phyloP scores from a whole-genome alignment of 2,797 vertebrate species.

The Sandelia bainsii region DNA sequence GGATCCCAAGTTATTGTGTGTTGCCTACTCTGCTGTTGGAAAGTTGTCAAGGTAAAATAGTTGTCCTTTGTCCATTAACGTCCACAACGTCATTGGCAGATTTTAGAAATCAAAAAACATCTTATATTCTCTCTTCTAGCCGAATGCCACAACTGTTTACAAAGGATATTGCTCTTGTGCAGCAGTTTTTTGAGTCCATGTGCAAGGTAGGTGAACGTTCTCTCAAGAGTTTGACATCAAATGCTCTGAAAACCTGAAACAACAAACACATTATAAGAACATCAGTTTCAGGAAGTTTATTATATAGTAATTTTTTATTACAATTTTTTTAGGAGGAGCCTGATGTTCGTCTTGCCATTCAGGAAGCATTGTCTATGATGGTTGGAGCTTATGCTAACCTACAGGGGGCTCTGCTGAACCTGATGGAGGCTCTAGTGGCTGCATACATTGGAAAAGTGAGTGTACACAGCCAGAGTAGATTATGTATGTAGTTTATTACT shows the following conservation, averaged over 20 bases:
- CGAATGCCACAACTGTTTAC: slow-evolving; percentile 99
- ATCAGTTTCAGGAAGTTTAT: background rate
- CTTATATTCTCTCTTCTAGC: slow-evolving; percentile 76
- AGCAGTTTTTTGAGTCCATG: slow-evolving; percentile 99
- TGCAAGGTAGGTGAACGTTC: slow-evolving; percentile 89
- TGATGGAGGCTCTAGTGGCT: slow-evolving; percentile 99
- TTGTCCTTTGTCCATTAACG: background rate
- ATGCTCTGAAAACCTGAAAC: background rate
- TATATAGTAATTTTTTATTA: background rate
- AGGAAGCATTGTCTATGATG: slow-evolving; percentile 99
- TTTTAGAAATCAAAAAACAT: background rate
- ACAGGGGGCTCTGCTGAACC: slow-evolving; percentile 94
- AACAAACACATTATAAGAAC: background rate
- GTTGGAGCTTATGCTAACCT: slow-evolving; percentile 95
- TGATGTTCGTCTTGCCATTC: slow-evolving; percentile 96
- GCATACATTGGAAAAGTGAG: slow-evolving; percentile 95
- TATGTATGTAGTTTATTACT: background rate
- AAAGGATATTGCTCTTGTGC: slow-evolving; percentile 97
- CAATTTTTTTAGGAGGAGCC: slow-evolving; percentile 88
- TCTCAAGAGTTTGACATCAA: background rate
- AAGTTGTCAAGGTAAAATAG: slow-evolving; percentile 93
- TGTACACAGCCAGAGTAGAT: background rate
- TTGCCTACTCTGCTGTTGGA: slow-evolving; percentile 98
- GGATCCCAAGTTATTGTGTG: slow-evolving; percentile 95
- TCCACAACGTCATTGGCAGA: background rate